These are phyloP conservation scores for Haliclona indistincta DNA, from an alignment of 37 sponge, comb jelly and placozoan genomes.

Conservation along the genomic window DNA sequence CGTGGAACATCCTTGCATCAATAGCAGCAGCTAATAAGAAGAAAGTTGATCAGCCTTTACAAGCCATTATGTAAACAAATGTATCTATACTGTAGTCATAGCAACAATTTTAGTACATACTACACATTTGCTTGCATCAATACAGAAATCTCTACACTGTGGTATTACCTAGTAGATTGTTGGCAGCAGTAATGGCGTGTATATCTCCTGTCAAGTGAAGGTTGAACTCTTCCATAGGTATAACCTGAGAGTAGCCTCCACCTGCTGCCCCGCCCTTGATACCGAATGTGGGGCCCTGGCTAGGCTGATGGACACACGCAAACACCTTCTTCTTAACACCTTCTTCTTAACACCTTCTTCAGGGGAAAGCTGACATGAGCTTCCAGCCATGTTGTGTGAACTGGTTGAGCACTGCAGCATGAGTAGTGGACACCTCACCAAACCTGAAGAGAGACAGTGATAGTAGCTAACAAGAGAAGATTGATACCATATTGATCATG, in stretches of 20 bases:
- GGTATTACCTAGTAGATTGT: conserved; percentile 85
- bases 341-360: no score
- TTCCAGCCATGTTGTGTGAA: conserved; percentile 73
- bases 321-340: conserved; percentile 82
- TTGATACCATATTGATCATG: no score
- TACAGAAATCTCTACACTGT: conserved; percentile 72
- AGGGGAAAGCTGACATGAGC: conserved; percentile 54
- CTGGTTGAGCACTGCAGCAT: conserved; percentile 46
- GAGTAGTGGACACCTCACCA: conserved; percentile 37
- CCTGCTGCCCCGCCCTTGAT: conserved; percentile 99
- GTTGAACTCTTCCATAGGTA: conserved; percentile 99
- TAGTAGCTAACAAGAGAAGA: no score
- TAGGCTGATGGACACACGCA: conserved; percentile 97
- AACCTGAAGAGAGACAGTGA: conserved; percentile 58
- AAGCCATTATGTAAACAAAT: not conserved
- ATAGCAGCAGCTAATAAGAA: conserved; percentile 93
- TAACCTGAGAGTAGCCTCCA: conserved; percentile 98
- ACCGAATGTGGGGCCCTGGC: conserved; percentile 99
- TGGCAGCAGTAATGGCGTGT: conserved; percentile 98
- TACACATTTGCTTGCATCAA: no score
- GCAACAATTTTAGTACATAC: no score
- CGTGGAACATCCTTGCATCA: conserved; percentile 95
- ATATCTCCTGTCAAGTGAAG: conserved; percentile 99
- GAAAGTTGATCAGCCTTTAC: not conserved
- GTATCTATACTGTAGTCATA: no score